phyloP scores from a whole-genome alignment of 2,888 invertebrate genomes.

The Formica aserva region DNA sequence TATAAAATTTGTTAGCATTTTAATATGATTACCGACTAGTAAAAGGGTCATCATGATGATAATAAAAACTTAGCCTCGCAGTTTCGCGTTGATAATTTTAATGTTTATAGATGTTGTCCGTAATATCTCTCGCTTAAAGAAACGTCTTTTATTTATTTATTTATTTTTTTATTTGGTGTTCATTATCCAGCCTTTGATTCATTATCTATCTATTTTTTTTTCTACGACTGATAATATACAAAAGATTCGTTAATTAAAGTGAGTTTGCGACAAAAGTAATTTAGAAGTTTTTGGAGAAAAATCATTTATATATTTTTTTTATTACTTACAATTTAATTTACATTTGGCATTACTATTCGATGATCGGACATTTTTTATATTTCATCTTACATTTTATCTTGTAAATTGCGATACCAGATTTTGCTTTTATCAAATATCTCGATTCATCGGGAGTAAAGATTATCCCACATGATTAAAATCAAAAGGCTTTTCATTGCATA shows the following conservation, averaged over 20 bases:
- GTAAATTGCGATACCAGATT: not conserved
- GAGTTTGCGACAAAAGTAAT: not conserved
- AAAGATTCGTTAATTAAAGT: constrained; percentile 4
- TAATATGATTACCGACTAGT: constrained; percentile 13
- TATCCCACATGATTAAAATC: not conserved
- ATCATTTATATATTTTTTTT: not conserved
- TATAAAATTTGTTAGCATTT: not conserved
- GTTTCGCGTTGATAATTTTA: not conserved
- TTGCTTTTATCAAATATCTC: not conserved
- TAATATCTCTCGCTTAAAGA: not conserved
- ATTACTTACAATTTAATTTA: not conserved
- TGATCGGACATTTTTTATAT: not conserved
- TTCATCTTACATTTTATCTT: not conserved
- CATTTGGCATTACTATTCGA: not conserved
- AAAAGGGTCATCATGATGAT: not conserved
- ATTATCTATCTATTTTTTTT: not conserved
- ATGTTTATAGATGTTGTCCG: not conserved
- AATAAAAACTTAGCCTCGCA: not conserved
- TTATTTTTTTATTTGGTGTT: not conserved
- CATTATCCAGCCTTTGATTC: not conserved
- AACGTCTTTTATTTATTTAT: not conserved
- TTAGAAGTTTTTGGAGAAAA: not conserved
- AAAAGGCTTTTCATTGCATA: not conserved
- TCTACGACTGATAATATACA: not conserved
- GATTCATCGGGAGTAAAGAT: not conserved